Percentiles rank a stretch among this genome's conserved stretches.
Evolutionary conservation across 2,888 invertebrate species (phyloP).

Genomic region (Uloborus plumipes): DNA sequence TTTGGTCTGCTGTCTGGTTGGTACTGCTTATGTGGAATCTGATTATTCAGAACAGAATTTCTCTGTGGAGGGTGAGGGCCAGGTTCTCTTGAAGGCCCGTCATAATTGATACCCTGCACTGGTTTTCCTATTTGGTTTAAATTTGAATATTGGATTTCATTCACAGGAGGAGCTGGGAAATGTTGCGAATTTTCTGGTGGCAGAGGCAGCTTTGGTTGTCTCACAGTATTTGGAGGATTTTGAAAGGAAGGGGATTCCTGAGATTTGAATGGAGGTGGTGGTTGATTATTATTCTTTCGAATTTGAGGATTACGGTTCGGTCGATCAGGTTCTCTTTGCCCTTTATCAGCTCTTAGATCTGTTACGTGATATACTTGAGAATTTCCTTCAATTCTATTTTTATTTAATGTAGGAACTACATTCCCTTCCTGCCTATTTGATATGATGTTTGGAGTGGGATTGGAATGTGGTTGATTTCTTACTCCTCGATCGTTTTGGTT

Average conservation of each 20-base stretch:
- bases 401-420: background rate
- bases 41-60: slow-evolving; percentile 1
- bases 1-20: background rate
- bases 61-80: background rate
- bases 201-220: background rate
- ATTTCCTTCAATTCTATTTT: background rate
- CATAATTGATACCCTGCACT: too few relatives aligned
- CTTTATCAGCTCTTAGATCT: too few relatives aligned
- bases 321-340: too few relatives aligned
- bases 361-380: background rate
- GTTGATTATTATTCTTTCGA: too few relatives aligned
- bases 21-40: background rate
- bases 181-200: background rate
- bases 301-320: too few relatives aligned
- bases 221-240: background rate
- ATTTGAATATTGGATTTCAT: background rate
- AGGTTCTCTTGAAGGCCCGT: too few relatives aligned
- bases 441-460: background rate
- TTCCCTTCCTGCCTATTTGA: slow-evolving; percentile 8
- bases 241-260: too few relatives aligned
- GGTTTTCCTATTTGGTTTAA: too few relatives aligned
- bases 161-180: background rate
- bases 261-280: too few relatives aligned
- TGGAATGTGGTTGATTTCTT: background rate
- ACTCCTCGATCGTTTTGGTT: background rate